A percentile compares a stretch with the other conserved stretches of the same genome.
Evolutionary conservation across 1,140 invertebrate species (phyloP).

Genomic region (Microvelia longipes): DNA sequence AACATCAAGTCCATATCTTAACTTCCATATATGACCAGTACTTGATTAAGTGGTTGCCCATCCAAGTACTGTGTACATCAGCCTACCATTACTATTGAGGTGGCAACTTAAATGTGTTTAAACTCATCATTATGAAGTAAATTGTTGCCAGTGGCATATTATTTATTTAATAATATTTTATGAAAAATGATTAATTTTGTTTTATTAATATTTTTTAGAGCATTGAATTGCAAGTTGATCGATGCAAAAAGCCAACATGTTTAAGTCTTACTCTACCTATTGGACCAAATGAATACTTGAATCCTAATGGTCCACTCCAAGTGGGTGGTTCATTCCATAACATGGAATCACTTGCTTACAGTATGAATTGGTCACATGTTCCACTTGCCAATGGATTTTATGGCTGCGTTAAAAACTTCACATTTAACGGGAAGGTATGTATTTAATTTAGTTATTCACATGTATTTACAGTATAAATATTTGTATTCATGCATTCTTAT

Average conservation of each 20-base stretch:
- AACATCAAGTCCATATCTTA: conserved; percentile 66
- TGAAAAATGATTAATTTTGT: neutral
- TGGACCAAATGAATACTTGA: conserved; percentile 58
- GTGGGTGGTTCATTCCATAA: conserved; percentile 61
- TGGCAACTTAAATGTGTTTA: no score
- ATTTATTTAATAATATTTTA: no score
- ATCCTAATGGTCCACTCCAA: conserved; percentile 77
- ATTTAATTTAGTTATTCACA: conserved; percentile 8
- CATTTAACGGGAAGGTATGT: conserved; percentile 54
- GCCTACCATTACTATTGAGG: no score
- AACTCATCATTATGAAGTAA: no score
- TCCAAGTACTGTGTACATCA: no score
- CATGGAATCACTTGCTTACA: conserved; percentile 37
- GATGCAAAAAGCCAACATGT: conserved; percentile 53
- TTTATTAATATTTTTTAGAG: conserved; percentile 28
- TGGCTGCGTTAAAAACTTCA: conserved; percentile 76
- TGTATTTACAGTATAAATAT: neutral
- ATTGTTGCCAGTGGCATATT: no score
- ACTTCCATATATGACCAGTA: no score
- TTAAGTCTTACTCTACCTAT: conserved; percentile 49
- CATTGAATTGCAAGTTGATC: conserved; percentile 61
- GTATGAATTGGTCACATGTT: conserved; percentile 40
- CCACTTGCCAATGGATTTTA: conserved; percentile 51
- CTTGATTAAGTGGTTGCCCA: no score
- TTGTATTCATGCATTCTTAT: no score